Conservation (phyloP, 2,888 invertebrate genomes). For the Yponomeuta malinellus region DNA sequence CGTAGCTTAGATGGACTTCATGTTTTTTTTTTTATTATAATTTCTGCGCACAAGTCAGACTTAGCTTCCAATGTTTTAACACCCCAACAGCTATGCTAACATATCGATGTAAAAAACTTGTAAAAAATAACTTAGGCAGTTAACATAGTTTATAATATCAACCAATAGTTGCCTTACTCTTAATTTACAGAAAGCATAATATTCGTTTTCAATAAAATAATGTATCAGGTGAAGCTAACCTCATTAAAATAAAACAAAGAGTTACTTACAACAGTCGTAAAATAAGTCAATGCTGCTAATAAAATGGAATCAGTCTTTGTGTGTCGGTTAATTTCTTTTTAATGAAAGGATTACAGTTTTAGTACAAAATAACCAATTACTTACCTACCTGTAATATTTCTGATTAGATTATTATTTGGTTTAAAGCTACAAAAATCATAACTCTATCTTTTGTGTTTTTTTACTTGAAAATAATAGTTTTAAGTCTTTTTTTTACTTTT, state of each 20-base stretch:
- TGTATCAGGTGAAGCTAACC: neutral
- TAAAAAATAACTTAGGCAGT: neutral
- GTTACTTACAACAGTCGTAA: too few species aligned
- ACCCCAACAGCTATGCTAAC: conserved; percentile 32
- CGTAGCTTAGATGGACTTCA: neutral
- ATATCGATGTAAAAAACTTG: conserved; percentile 32
- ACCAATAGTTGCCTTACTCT: conserved; percentile 64
- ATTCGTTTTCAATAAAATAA: neutral
- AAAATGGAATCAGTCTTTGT: too few species aligned
- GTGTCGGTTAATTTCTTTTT: too few species aligned
- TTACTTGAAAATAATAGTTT: neutral
- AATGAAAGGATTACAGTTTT: too few species aligned
- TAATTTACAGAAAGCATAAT: neutral
- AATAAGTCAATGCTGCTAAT: too few species aligned
- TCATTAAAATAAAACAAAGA: too few species aligned
- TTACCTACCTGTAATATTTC: too few species aligned
- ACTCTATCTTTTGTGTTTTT: neutral
- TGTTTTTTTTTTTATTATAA: neutral
- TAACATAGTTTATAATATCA: conserved; percentile 34
- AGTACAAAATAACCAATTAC: too few species aligned
- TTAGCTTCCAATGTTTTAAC: conserved; percentile 18
- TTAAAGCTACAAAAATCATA: too few species aligned
- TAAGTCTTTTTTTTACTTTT: neutral
- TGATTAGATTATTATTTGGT: too few species aligned
- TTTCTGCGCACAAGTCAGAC: neutral